Base-by-base conservation (phyloP, 2,888 invertebrate genomes). In the Lepidochitona cinerea region DNA sequence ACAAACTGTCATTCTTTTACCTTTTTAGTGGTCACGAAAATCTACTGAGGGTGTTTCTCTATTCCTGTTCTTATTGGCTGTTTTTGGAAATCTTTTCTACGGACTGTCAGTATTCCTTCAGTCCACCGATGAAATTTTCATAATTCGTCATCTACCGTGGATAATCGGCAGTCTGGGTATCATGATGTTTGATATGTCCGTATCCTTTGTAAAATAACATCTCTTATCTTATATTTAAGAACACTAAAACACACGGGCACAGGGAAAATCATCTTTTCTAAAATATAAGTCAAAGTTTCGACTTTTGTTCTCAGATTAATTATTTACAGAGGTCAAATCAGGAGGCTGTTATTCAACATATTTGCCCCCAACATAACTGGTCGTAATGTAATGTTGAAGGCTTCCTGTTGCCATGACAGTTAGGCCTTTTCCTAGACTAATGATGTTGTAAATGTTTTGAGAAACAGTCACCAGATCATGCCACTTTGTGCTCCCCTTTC, bases 141-240 rank as follows among this genome's bases (percentile, higher is more conserved):
- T 88, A 70, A 75, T 85, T 54, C 86, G 88, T 52, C 91, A 91
- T 78, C 81, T 90, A 32, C 91, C 91, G 1, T 91, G 91, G 91
- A 79, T 91, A 37, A 84, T 89, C 9, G 91, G 91, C 23, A 90
- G 89, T 80, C 84, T 91, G 4, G 91, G 91, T 35, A 89, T 91
- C 75, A 88, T 91, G 73, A 78, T 84, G 41, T 88, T 91, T 72
- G 91, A 91, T 81, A 77, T 84, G n/a, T 79, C 89, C 73, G 91
- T 91, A 87, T 87, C 87, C 86, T 86, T 87, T 75, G 59, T n/a
- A 59, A 33, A 18, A 33, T 36, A 14, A 54, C 29, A 9, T 54
- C 9, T 9, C 41, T 41, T 12, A 9, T 12, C 9, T 9, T 41
- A 41, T 18, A 41, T 41, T 12, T 41, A 41, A 54, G 29, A n/a